These are phyloP conservation scores for Nephotettix cincticeps DNA, from an alignment of 1,140 invertebrate species.

Conservation along the genomic window DNA sequence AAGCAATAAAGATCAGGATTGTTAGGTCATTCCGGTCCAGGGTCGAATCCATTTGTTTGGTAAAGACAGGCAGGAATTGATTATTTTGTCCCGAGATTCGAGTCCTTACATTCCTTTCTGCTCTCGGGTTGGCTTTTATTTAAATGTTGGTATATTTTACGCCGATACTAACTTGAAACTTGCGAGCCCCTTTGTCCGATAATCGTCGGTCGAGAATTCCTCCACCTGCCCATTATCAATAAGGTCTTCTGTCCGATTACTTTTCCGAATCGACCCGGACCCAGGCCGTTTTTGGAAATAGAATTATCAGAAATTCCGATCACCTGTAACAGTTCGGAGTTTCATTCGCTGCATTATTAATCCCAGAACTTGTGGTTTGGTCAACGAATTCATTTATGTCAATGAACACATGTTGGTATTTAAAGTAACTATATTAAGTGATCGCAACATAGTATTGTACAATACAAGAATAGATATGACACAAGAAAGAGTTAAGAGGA, in stretches of 20 bases:
- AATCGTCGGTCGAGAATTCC: background rate
- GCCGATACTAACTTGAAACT: slow-evolving; percentile 1
- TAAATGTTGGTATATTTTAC: slow-evolving; percentile 19
- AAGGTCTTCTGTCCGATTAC: background rate
- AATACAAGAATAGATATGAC: too few species aligned
- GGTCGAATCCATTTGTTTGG: background rate
- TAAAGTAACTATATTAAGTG: too few species aligned
- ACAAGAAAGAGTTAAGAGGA: too few species aligned
- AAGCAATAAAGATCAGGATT: too few species aligned
- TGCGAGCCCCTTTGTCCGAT: background rate
- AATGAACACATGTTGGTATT: too few species aligned
- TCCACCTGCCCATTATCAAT: background rate
- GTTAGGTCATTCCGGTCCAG: too few species aligned
- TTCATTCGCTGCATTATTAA: too few species aligned
- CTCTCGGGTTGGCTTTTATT: background rate
- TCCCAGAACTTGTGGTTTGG: too few species aligned
- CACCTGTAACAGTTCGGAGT: background rate
- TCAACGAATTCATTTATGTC: too few species aligned
- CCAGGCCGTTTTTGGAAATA: background rate
- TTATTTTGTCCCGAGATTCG: background rate
- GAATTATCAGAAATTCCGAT: slow-evolving; percentile 4
- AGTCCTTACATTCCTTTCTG: background rate
- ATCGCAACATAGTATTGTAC: too few species aligned
- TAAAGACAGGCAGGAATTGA: slow-evolving; percentile 1
- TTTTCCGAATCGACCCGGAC: background rate